These are phyloP conservation scores for Pachypanchax playfairii DNA, from an alignment of 2,113 vertebrate genomes.

Conservation along the genomic window DNA sequence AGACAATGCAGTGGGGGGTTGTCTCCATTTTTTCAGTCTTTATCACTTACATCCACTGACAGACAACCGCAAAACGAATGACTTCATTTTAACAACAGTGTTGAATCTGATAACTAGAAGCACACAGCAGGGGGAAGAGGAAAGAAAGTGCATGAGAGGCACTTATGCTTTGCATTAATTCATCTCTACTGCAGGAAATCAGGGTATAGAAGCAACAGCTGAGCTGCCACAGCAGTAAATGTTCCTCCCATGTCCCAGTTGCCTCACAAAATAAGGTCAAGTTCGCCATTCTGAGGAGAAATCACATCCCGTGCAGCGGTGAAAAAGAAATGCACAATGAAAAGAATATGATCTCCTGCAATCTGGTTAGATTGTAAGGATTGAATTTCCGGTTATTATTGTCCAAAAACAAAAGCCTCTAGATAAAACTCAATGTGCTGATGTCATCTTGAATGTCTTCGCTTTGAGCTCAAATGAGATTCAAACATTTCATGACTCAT, in stretches of 20 bases:
- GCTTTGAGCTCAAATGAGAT: slow-evolving; percentile 24
- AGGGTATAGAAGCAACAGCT: not conserved
- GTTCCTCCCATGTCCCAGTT: slow-evolving; percentile 14
- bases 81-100: not conserved
- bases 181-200: slow-evolving; percentile 20
- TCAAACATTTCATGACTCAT: slow-evolving; percentile 44
- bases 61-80: not conserved
- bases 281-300: slow-evolving; percentile 10
- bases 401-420: not conserved
- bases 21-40: not conserved
- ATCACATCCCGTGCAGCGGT: slow-evolving; percentile 9
- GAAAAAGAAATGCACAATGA: not conserved
- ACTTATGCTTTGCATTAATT: slow-evolving; percentile 10
- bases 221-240: not conserved
- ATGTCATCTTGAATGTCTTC: slow-evolving; percentile 11
- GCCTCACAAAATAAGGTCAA: slow-evolving; percentile 5
- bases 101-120: not conserved
- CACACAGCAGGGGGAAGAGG: not conserved
- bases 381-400: slow-evolving; percentile 6
- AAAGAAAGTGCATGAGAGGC: not conserved
- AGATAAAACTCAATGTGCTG: slow-evolving; percentile 2
- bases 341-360: slow-evolving; percentile 14
- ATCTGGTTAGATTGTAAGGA: slow-evolving; percentile 7
- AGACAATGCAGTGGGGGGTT: slow-evolving; percentile 18
- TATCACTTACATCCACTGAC: not conserved